A percentile compares a stretch with the other conserved stretches of the same genome.
Conservation (phyloP, 2,797 vertebrate genomes). For the Phataginus tricuspis region DNA sequence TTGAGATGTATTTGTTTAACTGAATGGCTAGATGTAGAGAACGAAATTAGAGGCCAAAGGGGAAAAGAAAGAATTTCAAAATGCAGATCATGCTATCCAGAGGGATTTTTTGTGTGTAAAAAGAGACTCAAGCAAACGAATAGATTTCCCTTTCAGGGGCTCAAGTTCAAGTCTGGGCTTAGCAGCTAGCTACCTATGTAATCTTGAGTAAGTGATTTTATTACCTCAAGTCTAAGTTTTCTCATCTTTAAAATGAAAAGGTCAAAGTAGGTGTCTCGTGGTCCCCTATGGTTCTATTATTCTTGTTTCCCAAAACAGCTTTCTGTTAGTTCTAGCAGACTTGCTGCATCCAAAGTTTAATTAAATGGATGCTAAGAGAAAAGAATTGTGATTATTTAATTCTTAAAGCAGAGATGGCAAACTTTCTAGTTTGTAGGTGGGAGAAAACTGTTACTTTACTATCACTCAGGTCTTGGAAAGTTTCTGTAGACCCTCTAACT, state of each 20-base stretch:
- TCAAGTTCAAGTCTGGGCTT: not conserved
- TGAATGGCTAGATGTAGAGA: not conserved
- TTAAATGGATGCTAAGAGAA: not conserved
- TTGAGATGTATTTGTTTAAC: not conserved
- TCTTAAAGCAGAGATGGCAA: not conserved
- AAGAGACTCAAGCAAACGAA: not conserved
- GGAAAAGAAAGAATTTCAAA: not conserved
- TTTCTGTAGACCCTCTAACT: not conserved
- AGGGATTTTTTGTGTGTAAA: not conserved
- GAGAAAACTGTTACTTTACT: not conserved
- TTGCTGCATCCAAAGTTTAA: not conserved
- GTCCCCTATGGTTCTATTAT: not conserved
- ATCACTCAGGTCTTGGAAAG: not conserved
- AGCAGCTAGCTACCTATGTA: not conserved
- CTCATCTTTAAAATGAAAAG: not conserved
- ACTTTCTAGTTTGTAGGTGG: not conserved
- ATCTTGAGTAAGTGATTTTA: slow-evolving; percentile 3
- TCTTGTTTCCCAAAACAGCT: not conserved
- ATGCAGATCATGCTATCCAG: not conserved
- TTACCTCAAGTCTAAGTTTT: not conserved
- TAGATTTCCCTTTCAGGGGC: not conserved
- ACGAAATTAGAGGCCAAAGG: not conserved
- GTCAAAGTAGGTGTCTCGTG: not conserved
- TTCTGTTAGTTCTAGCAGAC: not conserved
- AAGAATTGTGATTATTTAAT: not conserved